Evolutionary conservation across 2,113 vertebrate species (phyloP), one percentile per base, ranked within the genome.

Genomic region (Erythrolamprus reginae): DNA sequence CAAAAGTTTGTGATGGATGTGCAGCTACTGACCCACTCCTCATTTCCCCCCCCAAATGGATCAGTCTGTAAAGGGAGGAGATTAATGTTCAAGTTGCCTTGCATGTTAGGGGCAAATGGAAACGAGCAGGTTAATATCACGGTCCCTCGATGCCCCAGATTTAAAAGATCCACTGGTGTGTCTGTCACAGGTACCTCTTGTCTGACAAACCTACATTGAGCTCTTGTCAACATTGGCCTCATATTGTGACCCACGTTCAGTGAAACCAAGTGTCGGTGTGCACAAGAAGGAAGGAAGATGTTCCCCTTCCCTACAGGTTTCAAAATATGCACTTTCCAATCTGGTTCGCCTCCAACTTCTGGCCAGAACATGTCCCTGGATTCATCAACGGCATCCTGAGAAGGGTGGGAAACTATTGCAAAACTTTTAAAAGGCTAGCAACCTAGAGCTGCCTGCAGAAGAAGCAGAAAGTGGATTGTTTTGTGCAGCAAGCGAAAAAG

Each of bases 381-480:
- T 88, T 91, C 90, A 58, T 50, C n/a, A 23, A 12, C 19, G 10
- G 65, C 90, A 87, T 15, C 65, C 90, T 24, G 23, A 38, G 42
- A 91, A 91, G 52, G 53, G 45, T 42, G 45, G 48, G 53, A 83
- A 56, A 88, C 38, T 38, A 84, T 84, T 83, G 52, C 70, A 42
- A 28, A 77, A 48, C 19, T 90, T 56, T 56, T 58, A 38, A n/a
- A 51, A 91, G 90, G 21, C 82, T 28, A 15, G 42, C 70, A 48
- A 50, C 90, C 77, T 82, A 87, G 24, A 91, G 51, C 26, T 12
- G 38, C 38, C 52, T 56, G 38, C 45, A 88, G 19, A 50, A 77
- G 70, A 91, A 91, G 90, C 52, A 56, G 82, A 47, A 87, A 45
- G 65, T 52, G 82, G 50, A 23, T 50, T 55, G 88, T 77, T 85